Base-by-base conservation (phyloP, 2,113 vertebrate genomes). In the Terrapene triunguis region DNA sequence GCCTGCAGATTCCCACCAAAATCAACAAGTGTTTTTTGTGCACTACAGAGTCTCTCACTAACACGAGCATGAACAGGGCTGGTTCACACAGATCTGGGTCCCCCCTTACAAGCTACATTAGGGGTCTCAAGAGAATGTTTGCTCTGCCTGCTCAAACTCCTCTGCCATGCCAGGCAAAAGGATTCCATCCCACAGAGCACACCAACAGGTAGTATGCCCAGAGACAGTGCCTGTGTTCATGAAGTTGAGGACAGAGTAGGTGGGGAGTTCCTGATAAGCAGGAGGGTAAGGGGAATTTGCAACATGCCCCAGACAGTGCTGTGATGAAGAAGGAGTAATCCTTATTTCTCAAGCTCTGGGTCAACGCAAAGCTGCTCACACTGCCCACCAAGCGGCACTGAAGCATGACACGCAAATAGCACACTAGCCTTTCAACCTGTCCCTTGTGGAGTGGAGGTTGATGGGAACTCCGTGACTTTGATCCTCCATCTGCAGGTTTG, bases 271-370 rank as follows among this genome's bases (percentile, higher is more conserved):
- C 44, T 10, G 47, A 21, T 79, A 47, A 74, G 48, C 14, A 2
- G 9, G 69, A 59, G 50, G 69, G 57, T 13, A 72, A 53, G 29
- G 86, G 19, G 24, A 72, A 72, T 72, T 57, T 29, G 22, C 16
- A 80, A 13, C 0, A 1, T 13, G 32, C 17, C 24, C 50, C 25
- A 4, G 24, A 29, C 0, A 29, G 38, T 22, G 13, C 35, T 0
- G 29, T 0, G 25, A 44, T 25, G 25, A 16, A 48, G 14, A 16
- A 47, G 44, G 13, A 17, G 6, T 32, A 13, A 32, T 29, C 11
- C 57, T 32, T 0, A 1, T 8, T 44, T 27, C 44, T 44, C 8
- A 2, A 38, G 57, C 17, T 48, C 80, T 59, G 14, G 17, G 3
- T n/a, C 53, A 89, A 50, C 27, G 51, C 27, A 10, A 2, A 24